Conservation (phyloP, 2,113 vertebrate genomes). For the Pygoscelis antarcticus region DNA sequence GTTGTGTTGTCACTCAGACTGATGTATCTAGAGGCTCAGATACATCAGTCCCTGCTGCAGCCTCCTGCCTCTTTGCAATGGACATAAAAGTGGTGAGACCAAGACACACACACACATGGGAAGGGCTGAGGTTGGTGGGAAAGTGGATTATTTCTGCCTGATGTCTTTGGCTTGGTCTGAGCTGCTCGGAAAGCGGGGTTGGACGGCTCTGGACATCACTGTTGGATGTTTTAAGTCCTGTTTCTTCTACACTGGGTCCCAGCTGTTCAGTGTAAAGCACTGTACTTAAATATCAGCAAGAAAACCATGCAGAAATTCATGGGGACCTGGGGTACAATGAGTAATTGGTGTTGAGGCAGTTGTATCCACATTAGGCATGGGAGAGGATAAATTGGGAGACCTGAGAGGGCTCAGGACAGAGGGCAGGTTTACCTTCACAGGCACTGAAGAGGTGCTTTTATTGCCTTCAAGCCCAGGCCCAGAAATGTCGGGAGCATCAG, state of each 20-base stretch:
- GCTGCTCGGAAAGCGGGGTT: background rate
- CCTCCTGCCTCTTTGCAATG: background rate
- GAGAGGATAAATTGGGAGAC: background rate
- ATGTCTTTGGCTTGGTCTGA: background rate
- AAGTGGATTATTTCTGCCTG: background rate
- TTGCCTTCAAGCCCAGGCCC: background rate
- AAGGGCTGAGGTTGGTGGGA: background rate
- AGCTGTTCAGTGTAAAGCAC: background rate
- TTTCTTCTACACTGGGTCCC: background rate
- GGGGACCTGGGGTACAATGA: accelerated
- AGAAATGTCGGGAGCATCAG: background rate
- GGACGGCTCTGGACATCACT: background rate
- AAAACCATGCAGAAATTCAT: background rate
- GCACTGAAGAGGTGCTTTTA: background rate
- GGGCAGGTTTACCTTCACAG: background rate
- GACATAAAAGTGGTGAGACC: background rate
- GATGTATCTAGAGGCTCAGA: background rate
- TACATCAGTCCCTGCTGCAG: background rate
- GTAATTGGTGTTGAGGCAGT: accelerated
- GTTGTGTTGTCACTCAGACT: background rate
- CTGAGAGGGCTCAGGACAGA: background rate
- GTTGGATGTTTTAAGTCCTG: background rate
- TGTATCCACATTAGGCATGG: background rate
- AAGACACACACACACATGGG: background rate
- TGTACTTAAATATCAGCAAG: background rate